These are phyloP conservation scores for Dinomys branickii DNA, from an alignment of 2,113 vertebrate species.

Conservation along the genomic window DNA sequence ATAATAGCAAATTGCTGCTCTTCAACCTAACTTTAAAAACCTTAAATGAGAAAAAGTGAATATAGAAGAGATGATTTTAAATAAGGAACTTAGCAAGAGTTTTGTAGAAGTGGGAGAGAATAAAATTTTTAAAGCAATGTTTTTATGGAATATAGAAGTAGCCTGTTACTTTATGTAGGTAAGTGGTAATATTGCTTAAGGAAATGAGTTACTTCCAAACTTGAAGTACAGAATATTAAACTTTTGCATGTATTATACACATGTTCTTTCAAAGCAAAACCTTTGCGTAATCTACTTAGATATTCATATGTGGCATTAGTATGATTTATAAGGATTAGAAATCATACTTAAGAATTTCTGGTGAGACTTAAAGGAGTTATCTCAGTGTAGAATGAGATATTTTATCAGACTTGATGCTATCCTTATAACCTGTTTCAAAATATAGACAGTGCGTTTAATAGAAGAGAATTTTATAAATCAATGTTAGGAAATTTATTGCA, in stretches of 20 bases:
- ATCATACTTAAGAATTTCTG: constrained; percentile 13
- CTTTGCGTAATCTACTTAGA: not conserved
- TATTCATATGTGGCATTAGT: not conserved
- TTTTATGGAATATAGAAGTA: not conserved
- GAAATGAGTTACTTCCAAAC: not conserved
- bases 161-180: not conserved
- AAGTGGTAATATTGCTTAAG: not conserved
- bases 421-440: not conserved
- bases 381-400: not conserved
- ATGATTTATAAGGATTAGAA: not conserved
- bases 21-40: constrained; percentile 26
- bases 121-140: not conserved
- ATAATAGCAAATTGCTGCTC: constrained; percentile 12
- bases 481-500: not conserved
- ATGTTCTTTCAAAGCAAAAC: not conserved
- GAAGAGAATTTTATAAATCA: not conserved
- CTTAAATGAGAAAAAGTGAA: constrained; percentile 22
- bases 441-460: not conserved
- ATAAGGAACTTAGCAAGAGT: constrained; percentile 6
- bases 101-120: constrained; percentile 19
- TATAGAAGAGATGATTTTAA: not conserved
- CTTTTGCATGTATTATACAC: not conserved
- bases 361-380: not conserved
- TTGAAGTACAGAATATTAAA: not conserved
- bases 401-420: not conserved